Evolutionary conservation across 2,888 invertebrate species (phyloP), one percentile per base, ranked within the genome.

Genomic region (Cartodere bifasciata): DNA sequence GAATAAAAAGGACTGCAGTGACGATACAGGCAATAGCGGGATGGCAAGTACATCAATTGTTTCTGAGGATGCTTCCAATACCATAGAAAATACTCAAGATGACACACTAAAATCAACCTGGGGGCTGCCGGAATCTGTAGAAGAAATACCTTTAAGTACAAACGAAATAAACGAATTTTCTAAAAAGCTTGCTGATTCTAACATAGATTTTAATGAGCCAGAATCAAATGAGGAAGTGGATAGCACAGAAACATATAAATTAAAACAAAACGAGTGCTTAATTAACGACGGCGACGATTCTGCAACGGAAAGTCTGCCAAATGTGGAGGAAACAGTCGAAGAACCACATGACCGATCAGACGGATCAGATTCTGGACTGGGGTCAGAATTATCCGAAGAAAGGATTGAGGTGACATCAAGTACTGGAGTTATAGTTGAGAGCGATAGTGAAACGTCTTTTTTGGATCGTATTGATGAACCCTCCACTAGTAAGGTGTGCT

Each of bases 361-460:
- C 51, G 82, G 84, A 5, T 85, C 85, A 30, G 86, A 86, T 58
- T 86, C 84, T 0, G 86, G 86, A 0, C 57, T 86, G 16, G 85
- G 85, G 4, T 76, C 77, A 17, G 86, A 86, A 60, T 67, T 75
- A 31, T 64, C 67, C 32, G 77, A 78, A 38, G 77, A 76, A 46
- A 54, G 62, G 17, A 58, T 55, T 2, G 55, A 53, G 33, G 45
- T 36, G 4, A 45, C 45, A 16, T 34, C 49, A 3, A 37, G 38
- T 15, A 32, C 42, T 14, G 38, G 43, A 6, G 43, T 43, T 29
- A 42, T 52, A 11, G 48, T 42, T 14, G 58, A 55, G 42, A 67
- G 65, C 40, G 67, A 68, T 40, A 64, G 63, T 24, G 68, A 68
- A 45, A 64, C 64, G 1, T 63, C 63, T 3, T 67, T 69, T 45